Evolutionary conservation across 2,113 vertebrate species (phyloP).

Genomic region (Nycticebus coucang): DNA sequence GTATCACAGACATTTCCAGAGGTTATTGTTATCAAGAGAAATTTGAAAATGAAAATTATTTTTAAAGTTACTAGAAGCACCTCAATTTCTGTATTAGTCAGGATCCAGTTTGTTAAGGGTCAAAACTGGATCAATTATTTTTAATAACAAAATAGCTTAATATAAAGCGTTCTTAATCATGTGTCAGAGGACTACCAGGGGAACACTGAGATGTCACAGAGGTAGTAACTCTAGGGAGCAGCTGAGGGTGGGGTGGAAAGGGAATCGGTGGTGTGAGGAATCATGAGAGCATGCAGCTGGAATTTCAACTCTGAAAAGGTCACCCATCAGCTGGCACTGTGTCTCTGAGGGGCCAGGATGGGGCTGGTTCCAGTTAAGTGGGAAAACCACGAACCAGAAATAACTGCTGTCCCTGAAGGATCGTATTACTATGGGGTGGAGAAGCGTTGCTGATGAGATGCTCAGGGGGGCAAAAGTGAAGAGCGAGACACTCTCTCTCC

Average conservation of each 20-base stretch:
- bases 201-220: neutral
- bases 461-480: neutral
- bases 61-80: neutral
- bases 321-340: neutral
- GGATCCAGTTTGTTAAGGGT: neutral
- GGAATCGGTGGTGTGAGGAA: neutral
- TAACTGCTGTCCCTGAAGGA: neutral
- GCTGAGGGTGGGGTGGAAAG: neutral
- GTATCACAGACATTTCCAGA: neutral
- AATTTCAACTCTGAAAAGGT: neutral
- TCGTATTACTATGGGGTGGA: neutral
- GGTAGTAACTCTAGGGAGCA: neutral
- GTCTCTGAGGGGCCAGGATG: neutral
- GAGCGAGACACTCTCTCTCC: neutral
- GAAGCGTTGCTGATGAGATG: neutral
- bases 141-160: neutral
- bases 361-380: neutral
- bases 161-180: neutral
- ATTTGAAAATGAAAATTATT: constrained; percentile 34
- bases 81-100: neutral
- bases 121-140: neutral
- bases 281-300: neutral
- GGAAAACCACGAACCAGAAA: neutral
- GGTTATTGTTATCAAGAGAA: constrained; percentile 2
- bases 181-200: neutral